Evolutionary conservation across 2,888 invertebrate genomes (phyloP).

Genomic region (Metellina segmentata): DNA sequence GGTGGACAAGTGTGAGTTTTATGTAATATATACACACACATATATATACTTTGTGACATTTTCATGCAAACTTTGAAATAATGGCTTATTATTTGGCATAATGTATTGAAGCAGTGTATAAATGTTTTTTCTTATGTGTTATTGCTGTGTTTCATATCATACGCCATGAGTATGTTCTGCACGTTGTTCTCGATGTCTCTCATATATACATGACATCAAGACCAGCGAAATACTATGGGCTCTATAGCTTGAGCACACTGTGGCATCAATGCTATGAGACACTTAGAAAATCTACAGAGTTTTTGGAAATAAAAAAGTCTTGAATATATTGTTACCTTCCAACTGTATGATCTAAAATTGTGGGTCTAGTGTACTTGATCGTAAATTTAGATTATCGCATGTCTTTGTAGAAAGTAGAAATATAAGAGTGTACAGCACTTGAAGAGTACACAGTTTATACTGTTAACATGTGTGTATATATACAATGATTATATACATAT

Average conservation of each 20-base stretch:
- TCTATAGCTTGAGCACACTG: constrained; percentile 55
- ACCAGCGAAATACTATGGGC: constrained; percentile 34
- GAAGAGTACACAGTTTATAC: constrained; percentile 71
- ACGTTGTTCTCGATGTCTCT: constrained; percentile 58
- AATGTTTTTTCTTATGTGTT: constrained; percentile 63
- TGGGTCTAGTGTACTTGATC: constrained; percentile 72
- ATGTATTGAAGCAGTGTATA: constrained; percentile 54
- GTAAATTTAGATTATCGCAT: constrained; percentile 71
- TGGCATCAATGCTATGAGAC: constrained; percentile 63
- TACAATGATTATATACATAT: constrained; percentile 70
- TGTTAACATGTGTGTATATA: constrained; percentile 70
- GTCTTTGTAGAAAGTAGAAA: constrained; percentile 68
- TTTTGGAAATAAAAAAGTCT: constrained; percentile 64
- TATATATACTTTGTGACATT: constrained; percentile 14
- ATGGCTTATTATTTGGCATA: constrained; percentile 32
- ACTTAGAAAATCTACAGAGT: constrained; percentile 52
- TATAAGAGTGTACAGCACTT: constrained; percentile 67
- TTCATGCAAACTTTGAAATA: constrained; percentile 19
- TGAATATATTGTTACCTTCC: constrained; percentile 67
- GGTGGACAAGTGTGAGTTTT: constrained; percentile 39
- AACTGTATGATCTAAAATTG: constrained; percentile 71
- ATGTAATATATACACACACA: constrained; percentile 47
- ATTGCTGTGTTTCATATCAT: constrained; percentile 71
- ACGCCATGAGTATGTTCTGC: constrained; percentile 61
- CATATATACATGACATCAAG: constrained; percentile 41